Conservation (phyloP, 2,797 vertebrate genomes). For the Notolabrus celidotus region DNA sequence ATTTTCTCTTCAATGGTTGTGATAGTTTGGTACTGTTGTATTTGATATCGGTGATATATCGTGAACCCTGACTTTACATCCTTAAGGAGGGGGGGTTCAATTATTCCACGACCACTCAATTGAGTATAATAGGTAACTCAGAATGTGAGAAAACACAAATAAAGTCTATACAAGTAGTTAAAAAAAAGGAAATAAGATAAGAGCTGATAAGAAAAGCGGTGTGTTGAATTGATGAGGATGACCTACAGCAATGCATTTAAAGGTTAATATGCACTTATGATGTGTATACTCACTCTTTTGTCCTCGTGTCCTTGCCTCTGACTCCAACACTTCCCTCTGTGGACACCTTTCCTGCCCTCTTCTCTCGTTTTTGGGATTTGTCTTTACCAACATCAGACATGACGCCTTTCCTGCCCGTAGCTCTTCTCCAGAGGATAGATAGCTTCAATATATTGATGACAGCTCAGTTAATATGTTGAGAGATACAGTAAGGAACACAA, state of each 20-base stretch:
- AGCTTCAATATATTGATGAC: not conserved
- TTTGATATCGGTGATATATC: no score
- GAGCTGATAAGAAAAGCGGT: not conserved
- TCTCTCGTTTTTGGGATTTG: constrained; percentile 71
- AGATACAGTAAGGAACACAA: not conserved
- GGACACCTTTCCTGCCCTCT: constrained; percentile 79
- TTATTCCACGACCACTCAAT: no score
- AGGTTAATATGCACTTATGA: not conserved
- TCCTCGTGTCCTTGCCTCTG: constrained; percentile 51
- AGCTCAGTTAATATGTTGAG: not conserved
- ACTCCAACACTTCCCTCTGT: constrained; percentile 82
- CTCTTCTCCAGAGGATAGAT: not conserved
- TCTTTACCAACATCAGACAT: constrained; percentile 86
- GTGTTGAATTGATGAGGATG: not conserved
- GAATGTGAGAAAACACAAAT: no score
- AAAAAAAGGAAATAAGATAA: no score
- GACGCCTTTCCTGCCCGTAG: not conserved
- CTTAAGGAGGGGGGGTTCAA: no score
- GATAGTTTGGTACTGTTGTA: no score
- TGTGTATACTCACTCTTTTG: constrained; percentile 84
- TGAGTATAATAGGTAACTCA: no score
- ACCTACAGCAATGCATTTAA: not conserved
- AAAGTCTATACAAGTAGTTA: no score
- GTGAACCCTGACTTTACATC: no score
- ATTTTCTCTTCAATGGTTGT: no score